phyloP scores from a whole-genome alignment of 1,140 invertebrate species.

The Platyura marginata region DNA sequence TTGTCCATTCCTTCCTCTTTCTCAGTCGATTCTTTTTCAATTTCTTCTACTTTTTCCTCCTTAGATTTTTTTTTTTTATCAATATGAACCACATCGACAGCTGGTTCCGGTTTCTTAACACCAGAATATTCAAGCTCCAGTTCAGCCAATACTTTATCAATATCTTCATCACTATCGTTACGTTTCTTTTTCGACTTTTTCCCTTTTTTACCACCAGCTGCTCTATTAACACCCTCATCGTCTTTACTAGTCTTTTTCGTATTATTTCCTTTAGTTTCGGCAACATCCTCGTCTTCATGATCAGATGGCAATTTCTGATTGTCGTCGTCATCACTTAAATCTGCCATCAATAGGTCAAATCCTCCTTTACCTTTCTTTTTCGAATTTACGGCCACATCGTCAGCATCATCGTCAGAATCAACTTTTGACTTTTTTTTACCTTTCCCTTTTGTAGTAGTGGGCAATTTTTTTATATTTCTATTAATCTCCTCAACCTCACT shows the following conservation, averaged over 20 bases:
- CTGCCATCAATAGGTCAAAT: conserved; percentile 38
- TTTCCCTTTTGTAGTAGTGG: conserved; percentile 24
- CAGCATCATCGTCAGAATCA: conserved; percentile 26
- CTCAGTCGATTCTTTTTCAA: conserved; percentile 27
- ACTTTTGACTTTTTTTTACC: conserved; percentile 30
- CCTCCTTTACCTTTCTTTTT: conserved; percentile 31
- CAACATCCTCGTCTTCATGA: conserved; percentile 24
- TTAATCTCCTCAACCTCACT: not conserved
- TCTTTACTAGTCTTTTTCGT: conserved; percentile 30
- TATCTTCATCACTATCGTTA: conserved; percentile 65
- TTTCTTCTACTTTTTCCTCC: conserved; percentile 22
- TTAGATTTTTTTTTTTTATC: conserved; percentile 21
- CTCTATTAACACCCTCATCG: conserved; percentile 33
- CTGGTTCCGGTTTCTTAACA: conserved; percentile 23
- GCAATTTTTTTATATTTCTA: not conserved
- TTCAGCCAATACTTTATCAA: conserved; percentile 68
- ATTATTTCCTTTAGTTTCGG: conserved; percentile 27
- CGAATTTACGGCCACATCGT: conserved; percentile 19
- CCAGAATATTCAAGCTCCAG: conserved; percentile 59
- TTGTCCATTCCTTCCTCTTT: conserved; percentile 26
- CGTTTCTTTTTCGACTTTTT: conserved; percentile 54
- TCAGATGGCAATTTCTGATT: conserved; percentile 13
- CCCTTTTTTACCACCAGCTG: conserved; percentile 37
- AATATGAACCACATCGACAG: conserved; percentile 8
- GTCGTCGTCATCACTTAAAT: conserved; percentile 29